Percentiles rank a stretch among this genome's conserved stretches.
phyloP scores from a whole-genome alignment of 2,113 vertebrate genomes.

The Chelonoidis abingdonii region DNA sequence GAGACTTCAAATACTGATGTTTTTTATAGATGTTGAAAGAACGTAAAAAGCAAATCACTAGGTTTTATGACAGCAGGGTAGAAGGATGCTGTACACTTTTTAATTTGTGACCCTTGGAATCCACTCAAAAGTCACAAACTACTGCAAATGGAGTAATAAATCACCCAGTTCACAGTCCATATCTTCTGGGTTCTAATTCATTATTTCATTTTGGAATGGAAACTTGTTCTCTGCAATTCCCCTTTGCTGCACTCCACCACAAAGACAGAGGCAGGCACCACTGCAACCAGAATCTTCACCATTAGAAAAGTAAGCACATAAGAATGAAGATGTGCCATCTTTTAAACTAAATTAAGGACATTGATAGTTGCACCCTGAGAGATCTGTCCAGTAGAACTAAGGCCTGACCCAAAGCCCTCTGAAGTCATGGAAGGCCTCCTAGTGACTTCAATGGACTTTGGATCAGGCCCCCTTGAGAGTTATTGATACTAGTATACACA shows the following conservation, averaged over 20 bases:
- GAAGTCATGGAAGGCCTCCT: not conserved
- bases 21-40: not conserved
- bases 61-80: not conserved
- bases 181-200: not conserved
- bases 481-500: not conserved
- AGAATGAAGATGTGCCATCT: too few species aligned
- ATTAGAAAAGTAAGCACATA: not conserved
- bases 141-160: not conserved
- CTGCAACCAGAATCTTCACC: not conserved
- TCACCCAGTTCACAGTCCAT: not conserved
- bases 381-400: not conserved
- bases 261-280: not conserved
- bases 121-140: slow-evolving; percentile 30
- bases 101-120: slow-evolving; percentile 29
- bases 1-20: not conserved
- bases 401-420: not conserved
- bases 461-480: not conserved
- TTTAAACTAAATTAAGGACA: not conserved
- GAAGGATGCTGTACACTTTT: not conserved
- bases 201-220: not conserved
- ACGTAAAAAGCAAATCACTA: not conserved
- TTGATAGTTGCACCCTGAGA: not conserved
- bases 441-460: not conserved
- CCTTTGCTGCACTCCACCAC: not conserved
- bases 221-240: not conserved